phyloP scores from a whole-genome alignment of 2,888 invertebrate genomes.

The Lysandra coridon region DNA sequence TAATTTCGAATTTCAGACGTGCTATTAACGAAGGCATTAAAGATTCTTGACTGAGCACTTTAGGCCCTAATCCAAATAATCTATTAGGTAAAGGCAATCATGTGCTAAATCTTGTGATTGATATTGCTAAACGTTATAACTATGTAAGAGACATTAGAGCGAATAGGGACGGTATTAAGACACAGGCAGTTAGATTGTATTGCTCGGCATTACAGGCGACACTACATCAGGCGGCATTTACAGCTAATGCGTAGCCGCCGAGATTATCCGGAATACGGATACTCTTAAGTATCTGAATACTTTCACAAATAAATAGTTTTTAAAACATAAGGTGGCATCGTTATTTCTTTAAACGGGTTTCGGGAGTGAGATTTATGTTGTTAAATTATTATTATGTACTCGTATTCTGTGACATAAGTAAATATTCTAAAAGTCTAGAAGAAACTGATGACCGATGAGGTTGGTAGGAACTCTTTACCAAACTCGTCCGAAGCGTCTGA shows the following conservation, averaged over 20 bases:
- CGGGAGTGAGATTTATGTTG: too few relatives aligned
- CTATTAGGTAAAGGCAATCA: neutral
- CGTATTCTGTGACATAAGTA: neutral
- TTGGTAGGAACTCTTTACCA: neutral
- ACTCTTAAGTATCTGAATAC: neutral
- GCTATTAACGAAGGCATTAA: neutral
- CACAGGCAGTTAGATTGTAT: neutral
- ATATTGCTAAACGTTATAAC: neutral
- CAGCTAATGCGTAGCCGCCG: neutral
- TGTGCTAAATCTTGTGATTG: neutral
- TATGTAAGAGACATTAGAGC: slow-evolving; percentile 4
- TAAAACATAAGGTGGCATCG: neutral
- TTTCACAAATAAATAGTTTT: neutral
- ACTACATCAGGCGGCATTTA: neutral
- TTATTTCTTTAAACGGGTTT: too few relatives aligned
- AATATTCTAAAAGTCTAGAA: neutral
- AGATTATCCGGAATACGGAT: neutral
- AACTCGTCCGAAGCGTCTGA: neutral
- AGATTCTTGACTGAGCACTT: neutral
- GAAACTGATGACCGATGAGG: neutral
- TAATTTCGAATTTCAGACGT: neutral
- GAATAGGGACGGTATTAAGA: slow-evolving; percentile 2
- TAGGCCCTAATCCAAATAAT: neutral
- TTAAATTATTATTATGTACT: too few relatives aligned
- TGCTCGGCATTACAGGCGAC: slow-evolving; percentile 2